Evolutionary conservation across 2,113 vertebrate genomes (phyloP).

Genomic region (Aegithalos caudatus): DNA sequence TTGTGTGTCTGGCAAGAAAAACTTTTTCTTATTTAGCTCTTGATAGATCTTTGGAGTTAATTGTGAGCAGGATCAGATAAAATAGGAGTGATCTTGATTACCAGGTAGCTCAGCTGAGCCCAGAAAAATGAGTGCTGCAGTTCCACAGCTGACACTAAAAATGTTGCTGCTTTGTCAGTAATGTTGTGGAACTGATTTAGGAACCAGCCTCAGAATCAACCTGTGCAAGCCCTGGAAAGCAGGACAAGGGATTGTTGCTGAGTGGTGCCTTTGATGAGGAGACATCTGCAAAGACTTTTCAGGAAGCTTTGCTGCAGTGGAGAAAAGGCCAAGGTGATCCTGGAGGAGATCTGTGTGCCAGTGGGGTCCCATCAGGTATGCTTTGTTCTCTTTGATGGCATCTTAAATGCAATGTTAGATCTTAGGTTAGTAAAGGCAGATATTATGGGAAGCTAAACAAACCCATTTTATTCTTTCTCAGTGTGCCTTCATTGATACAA

Average conservation of each 20-base stretch:
- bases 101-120: background rate
- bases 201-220: background rate
- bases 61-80: background rate
- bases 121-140: background rate
- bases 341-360: background rate
- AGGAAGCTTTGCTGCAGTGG: slow-evolving; percentile 80
- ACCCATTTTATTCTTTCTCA: background rate
- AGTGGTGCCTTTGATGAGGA: slow-evolving; percentile 76
- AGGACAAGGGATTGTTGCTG: slow-evolving; percentile 38
- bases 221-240: background rate
- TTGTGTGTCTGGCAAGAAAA: background rate
- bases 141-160: background rate
- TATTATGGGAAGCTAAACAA: background rate
- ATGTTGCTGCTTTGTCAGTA: background rate
- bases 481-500: background rate
- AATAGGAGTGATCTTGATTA: background rate
- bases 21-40: background rate
- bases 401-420: background rate
- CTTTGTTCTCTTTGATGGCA: background rate
- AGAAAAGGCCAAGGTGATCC: slow-evolving; percentile 28
- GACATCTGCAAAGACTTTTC: slow-evolving; percentile 78
- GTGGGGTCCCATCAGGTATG: slow-evolving; percentile 71
- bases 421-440: background rate
- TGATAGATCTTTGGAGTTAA: background rate
- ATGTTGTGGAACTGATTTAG: slow-evolving; percentile 45